phyloP scores from a whole-genome alignment of 2,797 vertebrate genomes.

The Trichosurus vulpecula region DNA sequence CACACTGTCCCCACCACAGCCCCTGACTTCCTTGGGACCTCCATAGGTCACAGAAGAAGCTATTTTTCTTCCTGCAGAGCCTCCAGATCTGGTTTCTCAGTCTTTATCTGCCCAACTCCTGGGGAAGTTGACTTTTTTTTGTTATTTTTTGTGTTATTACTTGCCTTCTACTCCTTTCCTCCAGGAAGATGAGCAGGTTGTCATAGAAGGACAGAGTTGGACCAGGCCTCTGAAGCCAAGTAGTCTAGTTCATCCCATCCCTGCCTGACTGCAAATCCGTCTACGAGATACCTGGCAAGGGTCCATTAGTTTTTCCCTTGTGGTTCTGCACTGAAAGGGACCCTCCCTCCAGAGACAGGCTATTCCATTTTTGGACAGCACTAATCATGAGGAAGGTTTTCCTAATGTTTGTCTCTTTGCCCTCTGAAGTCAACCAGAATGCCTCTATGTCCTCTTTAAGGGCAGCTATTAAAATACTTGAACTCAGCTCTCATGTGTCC shows the following conservation, averaged over 20 bases:
- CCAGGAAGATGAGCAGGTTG: background rate
- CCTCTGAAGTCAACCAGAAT: background rate
- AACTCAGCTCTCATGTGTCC: background rate
- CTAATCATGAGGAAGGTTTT: background rate
- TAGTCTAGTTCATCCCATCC: background rate
- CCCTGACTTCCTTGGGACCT: background rate
- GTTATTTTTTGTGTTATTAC: background rate
- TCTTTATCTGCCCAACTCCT: background rate
- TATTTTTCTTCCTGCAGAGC: background rate
- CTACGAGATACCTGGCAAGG: background rate
- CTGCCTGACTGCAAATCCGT: background rate
- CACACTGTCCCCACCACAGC: background rate
- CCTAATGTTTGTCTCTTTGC: background rate
- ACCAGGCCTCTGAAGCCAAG: background rate
- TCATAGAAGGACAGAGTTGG: background rate
- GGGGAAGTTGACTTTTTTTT: background rate
- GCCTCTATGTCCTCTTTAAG: background rate
- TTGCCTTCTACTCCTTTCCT: background rate
- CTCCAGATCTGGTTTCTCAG: background rate
- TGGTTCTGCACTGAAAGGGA: background rate
- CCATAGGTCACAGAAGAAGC: background rate
- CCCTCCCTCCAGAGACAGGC: background rate
- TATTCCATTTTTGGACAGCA: background rate
- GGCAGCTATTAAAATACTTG: background rate
- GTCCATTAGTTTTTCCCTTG: background rate